phyloP scores from a whole-genome alignment of 1,140 invertebrate genomes.

The Drosophila serrata region DNA sequence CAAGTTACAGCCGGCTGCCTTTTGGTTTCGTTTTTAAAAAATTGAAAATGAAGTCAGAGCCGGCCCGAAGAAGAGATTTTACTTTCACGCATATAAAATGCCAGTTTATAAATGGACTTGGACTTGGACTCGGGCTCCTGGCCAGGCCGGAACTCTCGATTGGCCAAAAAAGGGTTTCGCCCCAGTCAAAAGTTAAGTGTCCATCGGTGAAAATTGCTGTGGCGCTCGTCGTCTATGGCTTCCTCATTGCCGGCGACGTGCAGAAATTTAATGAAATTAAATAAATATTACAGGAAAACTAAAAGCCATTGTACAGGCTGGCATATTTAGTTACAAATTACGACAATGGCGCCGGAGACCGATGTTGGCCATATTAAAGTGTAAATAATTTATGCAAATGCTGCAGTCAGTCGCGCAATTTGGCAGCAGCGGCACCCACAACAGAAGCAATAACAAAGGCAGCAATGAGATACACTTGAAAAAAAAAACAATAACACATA shows the following conservation, averaged over 20 bases:
- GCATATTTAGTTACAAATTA: slow-evolving; percentile 83
- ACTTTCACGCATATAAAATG: slow-evolving; percentile 70
- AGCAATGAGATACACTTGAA: slow-evolving; percentile 19
- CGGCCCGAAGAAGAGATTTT: slow-evolving; percentile 50
- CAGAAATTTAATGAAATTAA: slow-evolving; percentile 81
- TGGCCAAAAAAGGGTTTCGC: slow-evolving; percentile 44
- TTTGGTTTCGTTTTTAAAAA: slow-evolving; percentile 58
- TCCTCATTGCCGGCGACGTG: slow-evolving; percentile 74
- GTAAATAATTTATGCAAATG: slow-evolving; percentile 84
- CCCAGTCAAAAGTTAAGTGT: slow-evolving; percentile 65
- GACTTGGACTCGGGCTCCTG: slow-evolving; percentile 1
- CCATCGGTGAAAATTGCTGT: slow-evolving; percentile 59
- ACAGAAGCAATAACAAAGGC: slow-evolving; percentile 40
- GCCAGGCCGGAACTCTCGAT: slow-evolving; percentile 27
- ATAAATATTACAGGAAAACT: slow-evolving; percentile 73
- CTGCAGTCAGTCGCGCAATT: slow-evolving; percentile 72
- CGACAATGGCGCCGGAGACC: slow-evolving; percentile 74
- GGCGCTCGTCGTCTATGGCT: slow-evolving; percentile 58
- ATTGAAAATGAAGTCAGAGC: slow-evolving; percentile 65
- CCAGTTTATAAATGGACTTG: slow-evolving; percentile 21
- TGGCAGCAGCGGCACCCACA: slow-evolving; percentile 71
- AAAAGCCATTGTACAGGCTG: slow-evolving; percentile 33
- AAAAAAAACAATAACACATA: neutral
- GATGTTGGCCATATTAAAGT: slow-evolving; percentile 79
- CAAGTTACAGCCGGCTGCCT: slow-evolving; percentile 33